phyloP scores from a whole-genome alignment of 1,140 invertebrate genomes.

The Drosophila watanabei region DNA sequence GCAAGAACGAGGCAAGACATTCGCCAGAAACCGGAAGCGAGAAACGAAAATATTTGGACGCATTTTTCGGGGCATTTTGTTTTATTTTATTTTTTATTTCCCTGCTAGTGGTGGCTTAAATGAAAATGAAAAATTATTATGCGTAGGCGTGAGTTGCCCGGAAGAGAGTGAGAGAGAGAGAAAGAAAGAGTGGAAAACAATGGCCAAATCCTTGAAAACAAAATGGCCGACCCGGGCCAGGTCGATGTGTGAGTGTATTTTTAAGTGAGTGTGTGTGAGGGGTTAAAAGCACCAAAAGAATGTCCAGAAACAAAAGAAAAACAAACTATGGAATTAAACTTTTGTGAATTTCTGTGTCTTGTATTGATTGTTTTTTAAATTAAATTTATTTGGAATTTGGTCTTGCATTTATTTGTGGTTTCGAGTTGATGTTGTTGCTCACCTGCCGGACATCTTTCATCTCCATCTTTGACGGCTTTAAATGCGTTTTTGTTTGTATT shows the following conservation, averaged over 20 bases:
- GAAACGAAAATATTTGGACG: conserved; percentile 77
- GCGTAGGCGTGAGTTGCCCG: conserved; percentile 62
- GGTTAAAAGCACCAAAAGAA: conserved; percentile 57
- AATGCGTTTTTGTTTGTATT: conserved; percentile 52
- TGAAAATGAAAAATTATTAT: conserved; percentile 78
- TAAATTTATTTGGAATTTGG: conserved; percentile 18
- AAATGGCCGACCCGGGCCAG: conserved; percentile 67
- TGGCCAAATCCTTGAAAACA: conserved; percentile 58
- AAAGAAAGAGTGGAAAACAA: conserved; percentile 29
- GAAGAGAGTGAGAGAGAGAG: conserved; percentile 8
- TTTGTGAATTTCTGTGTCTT: conserved; percentile 38
- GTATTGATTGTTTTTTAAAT: conserved; percentile 34
- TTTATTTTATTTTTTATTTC: conserved; percentile 36
- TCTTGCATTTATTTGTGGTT: conserved; percentile 44
- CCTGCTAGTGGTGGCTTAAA: conserved; percentile 26
- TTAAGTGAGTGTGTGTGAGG: conserved; percentile 12
- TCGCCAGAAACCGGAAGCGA: conserved; percentile 59
- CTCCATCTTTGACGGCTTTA: conserved; percentile 89
- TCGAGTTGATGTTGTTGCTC: conserved; percentile 76
- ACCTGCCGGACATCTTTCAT: conserved; percentile 89
- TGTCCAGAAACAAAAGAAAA: conserved; percentile 39
- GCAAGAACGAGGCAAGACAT: conserved; percentile 21
- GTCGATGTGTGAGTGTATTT: conserved; percentile 31
- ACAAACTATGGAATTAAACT: conserved; percentile 24
- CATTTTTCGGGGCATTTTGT: conserved; percentile 40